phyloP scores from a whole-genome alignment of 2,888 invertebrate genomes.

The Lycocerus yunnanus region DNA sequence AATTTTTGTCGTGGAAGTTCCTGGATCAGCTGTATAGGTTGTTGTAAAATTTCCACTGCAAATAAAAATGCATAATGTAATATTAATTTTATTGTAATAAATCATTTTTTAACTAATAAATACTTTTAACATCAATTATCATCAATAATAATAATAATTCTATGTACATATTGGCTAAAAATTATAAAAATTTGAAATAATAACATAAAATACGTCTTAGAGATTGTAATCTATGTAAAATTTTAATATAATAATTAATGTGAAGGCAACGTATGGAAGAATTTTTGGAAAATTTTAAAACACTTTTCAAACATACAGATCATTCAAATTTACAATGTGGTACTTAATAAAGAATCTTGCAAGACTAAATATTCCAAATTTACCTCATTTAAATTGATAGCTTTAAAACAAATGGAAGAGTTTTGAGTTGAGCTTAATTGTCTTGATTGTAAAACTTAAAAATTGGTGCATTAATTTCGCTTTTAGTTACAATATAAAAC shows the following conservation, averaged over 20 bases:
- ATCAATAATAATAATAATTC: constrained; percentile 41
- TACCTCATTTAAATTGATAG: neutral
- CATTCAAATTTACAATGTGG: neutral
- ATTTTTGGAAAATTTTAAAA: neutral
- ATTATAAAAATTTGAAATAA: constrained; percentile 42
- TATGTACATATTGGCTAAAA: constrained; percentile 51
- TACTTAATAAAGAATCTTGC: neutral
- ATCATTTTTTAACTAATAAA: constrained; percentile 49
- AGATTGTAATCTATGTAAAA: neutral
- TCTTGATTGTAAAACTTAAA: neutral
- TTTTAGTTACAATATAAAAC: constrained; percentile 10
- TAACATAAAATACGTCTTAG: neutral
- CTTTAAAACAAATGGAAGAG: neutral
- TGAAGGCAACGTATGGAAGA: neutral
- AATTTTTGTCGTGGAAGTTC: too few species aligned
- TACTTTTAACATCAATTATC: constrained; percentile 48
- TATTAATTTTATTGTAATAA: constrained; percentile 44
- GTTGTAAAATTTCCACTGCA: neutral
- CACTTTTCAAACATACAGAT: neutral
- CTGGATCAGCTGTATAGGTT: neutral
- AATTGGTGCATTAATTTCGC: neutral
- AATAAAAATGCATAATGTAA: neutral
- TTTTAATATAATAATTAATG: constrained; percentile 17
- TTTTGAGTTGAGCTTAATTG: neutral
- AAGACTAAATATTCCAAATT: neutral